Base-by-base conservation (phyloP, 2,797 vertebrate species). In the Allobates femoralis region DNA sequence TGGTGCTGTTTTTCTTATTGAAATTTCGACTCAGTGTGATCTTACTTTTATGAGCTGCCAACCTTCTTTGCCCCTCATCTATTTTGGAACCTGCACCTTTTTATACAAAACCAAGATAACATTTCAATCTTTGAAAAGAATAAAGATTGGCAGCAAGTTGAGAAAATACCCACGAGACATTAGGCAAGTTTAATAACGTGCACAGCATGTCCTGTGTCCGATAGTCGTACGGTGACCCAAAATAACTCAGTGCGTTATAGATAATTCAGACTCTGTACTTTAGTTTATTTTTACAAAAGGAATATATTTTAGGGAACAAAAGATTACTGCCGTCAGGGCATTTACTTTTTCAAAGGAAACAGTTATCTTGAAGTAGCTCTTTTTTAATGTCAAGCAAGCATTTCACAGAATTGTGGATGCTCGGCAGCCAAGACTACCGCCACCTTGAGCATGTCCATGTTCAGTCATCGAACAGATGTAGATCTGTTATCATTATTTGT, bases 31-130 rank as follows among this genome's bases (percentile, higher is more conserved):
- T 75, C 18, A 11, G 67, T 26, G 16, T 66, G 51, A 81, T 75
- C 69, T 76, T 53, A 60, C 78, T 81, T 86, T 86, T 75, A 81
- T 75, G 78, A 86, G 67, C 79, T 75, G 78, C 79, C 85, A 86
- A 81, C 78, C 69, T 86, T 34, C 55, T 53, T 69, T 86, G 85
- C 64, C 85, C 67, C 66, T 86, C 78, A 75, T 86, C 85, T 86
- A 26, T 50, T 74, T 32, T 50, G 23, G 79, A 86, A 81, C 67
- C 51, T 51, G n/a, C 66, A 81, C 62, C 53, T 60, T 30, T 67
- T 62, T 50, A 26, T 28, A 75, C 30, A 81, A 81, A 86, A 81
- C 37, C 66, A n/a, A 86, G 85, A 86, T 86, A 81, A 81, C 34
- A 81, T 81, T 55, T 86, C 78, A 80, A 62, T 46, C 73, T 84